Evolutionary conservation across 1,140 invertebrate species (phyloP).

Genomic region (Tribolium madens): DNA sequence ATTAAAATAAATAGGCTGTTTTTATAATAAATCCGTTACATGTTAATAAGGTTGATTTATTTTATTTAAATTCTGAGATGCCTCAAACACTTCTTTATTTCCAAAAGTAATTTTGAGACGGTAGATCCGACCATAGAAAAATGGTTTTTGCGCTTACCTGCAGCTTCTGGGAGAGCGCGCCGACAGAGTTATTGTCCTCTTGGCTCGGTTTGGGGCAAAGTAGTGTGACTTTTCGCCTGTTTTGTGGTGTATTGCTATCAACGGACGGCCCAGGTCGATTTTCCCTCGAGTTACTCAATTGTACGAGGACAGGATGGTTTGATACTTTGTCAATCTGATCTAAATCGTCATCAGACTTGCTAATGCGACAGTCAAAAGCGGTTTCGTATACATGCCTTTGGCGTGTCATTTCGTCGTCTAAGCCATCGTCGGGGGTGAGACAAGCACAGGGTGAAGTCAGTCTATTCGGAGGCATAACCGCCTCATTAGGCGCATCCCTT

Average conservation of each 20-base stretch:
- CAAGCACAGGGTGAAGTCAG: constrained; percentile 64
- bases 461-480: constrained; percentile 67
- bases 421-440: constrained; percentile 58
- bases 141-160: constrained; percentile 47
- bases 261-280: constrained; percentile 44
- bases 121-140: too few relatives aligned
- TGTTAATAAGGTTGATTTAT: too few relatives aligned
- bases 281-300: constrained; percentile 63
- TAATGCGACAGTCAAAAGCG: constrained; percentile 88
- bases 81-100: too few relatives aligned
- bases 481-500: constrained; percentile 58
- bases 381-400: constrained; percentile 87
- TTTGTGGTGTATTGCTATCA: constrained; percentile 44
- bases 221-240: constrained; percentile 47
- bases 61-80: too few relatives aligned
- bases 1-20: too few relatives aligned
- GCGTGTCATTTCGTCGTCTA: constrained; percentile 73
- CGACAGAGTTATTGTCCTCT: constrained; percentile 53
- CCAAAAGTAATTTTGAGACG: too few relatives aligned
- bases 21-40: too few relatives aligned
- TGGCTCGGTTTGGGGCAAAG: constrained; percentile 48
- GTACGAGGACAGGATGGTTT: constrained; percentile 81
- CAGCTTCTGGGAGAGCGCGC: constrained; percentile 53
- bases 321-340: constrained; percentile 84
- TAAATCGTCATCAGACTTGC: constrained; percentile 83